These are phyloP conservation scores for Calyptommatus sinebrachiatus DNA, from an alignment of 2,113 vertebrate genomes.

Conservation along the genomic window DNA sequence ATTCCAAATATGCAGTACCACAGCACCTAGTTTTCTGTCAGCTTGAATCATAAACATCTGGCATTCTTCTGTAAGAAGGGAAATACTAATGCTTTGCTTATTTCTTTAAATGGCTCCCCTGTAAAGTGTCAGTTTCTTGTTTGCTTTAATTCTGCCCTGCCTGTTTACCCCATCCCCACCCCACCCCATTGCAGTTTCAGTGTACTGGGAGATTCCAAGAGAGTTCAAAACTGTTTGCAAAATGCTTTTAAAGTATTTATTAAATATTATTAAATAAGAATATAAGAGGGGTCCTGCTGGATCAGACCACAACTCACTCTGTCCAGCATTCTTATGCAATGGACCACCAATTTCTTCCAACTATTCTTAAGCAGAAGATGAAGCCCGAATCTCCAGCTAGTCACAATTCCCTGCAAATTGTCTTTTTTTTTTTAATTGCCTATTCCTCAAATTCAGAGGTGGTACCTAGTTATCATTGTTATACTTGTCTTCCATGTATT, in stretches of 20 bases:
- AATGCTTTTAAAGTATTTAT: background rate
- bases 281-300: background rate
- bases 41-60: background rate
- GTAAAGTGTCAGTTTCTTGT: background rate
- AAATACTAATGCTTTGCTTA: background rate
- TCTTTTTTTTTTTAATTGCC: no score
- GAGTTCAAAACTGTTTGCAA: background rate
- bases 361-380: no score
- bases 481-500: no score
- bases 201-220: background rate
- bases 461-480: no score
- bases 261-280: background rate
- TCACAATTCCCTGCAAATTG: no score
- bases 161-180: no score
- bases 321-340: no score
- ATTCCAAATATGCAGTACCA: background rate
- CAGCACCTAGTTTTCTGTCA: background rate
- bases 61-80: background rate
- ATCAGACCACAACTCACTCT: background rate
- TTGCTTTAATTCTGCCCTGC: no score
- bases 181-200: no score
- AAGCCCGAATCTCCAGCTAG: no score
- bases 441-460: no score
- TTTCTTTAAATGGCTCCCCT: background rate
- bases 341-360: no score